A percentile compares a stretch with the other conserved stretches of the same genome.
phyloP scores from a whole-genome alignment of 1,140 invertebrate genomes.

The Bombus soroeensis region DNA sequence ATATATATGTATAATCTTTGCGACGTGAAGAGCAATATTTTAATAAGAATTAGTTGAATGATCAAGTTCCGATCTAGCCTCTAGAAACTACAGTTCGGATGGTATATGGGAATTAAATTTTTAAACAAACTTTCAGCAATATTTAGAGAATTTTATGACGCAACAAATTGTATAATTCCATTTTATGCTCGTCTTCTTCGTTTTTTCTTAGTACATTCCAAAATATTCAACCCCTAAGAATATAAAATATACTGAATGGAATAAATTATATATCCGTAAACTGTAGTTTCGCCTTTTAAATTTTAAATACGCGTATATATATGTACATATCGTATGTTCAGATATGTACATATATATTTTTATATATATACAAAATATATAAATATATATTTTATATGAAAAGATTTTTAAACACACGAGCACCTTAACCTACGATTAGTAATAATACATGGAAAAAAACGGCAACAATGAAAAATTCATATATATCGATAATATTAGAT shows the following conservation, averaged over 20 bases:
- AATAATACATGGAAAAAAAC: slow-evolving; percentile 46
- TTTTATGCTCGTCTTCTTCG: neutral
- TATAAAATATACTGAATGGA: neutral
- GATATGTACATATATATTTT: slow-evolving; percentile 18
- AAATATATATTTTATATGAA: slow-evolving; percentile 67
- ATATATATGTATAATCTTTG: slow-evolving; percentile 53
- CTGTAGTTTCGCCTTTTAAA: slow-evolving; percentile 55
- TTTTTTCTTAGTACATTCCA: slow-evolving; percentile 54
- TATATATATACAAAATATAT: slow-evolving; percentile 37
- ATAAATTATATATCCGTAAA: slow-evolving; percentile 14
- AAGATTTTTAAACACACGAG: slow-evolving; percentile 63
- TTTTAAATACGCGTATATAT: slow-evolving; percentile 54
- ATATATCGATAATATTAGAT: slow-evolving; percentile 70
- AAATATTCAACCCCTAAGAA: slow-evolving; percentile 16
- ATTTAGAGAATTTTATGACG: neutral
- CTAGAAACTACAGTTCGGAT: slow-evolving; percentile 58
- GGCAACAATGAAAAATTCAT: slow-evolving; percentile 50
- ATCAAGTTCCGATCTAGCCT: slow-evolving; percentile 45
- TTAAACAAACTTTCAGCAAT: neutral
- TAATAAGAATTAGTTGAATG: slow-evolving; percentile 28
- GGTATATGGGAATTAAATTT: neutral
- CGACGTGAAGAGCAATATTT: slow-evolving; percentile 23
- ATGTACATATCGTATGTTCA: neutral
- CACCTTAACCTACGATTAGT: slow-evolving; percentile 56
- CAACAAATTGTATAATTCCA: neutral